These are phyloP conservation scores for Tenualosa ilisha DNA, from an alignment of 2,797 vertebrate species.

Conservation along the genomic window DNA sequence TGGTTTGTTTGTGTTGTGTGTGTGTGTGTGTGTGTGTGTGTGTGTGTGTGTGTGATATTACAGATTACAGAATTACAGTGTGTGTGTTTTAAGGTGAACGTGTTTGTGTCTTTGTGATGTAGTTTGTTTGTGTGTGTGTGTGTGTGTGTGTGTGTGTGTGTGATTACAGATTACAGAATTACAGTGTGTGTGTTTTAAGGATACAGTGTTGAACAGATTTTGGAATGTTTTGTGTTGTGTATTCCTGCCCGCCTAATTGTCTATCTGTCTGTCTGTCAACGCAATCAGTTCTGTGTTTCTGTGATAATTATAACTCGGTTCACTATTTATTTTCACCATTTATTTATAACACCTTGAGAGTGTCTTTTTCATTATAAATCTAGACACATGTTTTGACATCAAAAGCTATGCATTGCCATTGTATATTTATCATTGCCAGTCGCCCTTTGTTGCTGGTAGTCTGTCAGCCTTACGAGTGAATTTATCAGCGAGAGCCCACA, in stretches of 20 bases:
- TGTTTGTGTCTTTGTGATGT: background rate
- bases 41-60: too few relatives aligned
- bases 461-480: background rate
- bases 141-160: too few relatives aligned
- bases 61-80: too few relatives aligned
- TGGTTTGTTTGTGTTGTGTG: slow-evolving; percentile 21
- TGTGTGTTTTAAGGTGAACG: too few relatives aligned
- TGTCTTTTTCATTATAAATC: background rate
- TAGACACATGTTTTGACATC: background rate
- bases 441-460: background rate
- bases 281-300: too few relatives aligned
- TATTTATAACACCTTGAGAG: background rate
- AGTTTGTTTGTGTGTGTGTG: background rate
- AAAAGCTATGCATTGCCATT: background rate
- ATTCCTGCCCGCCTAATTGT: too few relatives aligned
- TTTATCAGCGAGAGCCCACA: background rate
- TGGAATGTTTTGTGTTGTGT: too few relatives aligned
- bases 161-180: too few relatives aligned
- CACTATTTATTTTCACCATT: background rate
- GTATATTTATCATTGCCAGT: background rate
- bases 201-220: too few relatives aligned
- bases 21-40: background rate
- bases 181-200: too few relatives aligned
- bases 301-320: background rate
- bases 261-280: too few relatives aligned